These are phyloP conservation scores for Erpetoichthys calabaricus DNA, from an alignment of 2,797 vertebrate species.

Conservation along the genomic window DNA sequence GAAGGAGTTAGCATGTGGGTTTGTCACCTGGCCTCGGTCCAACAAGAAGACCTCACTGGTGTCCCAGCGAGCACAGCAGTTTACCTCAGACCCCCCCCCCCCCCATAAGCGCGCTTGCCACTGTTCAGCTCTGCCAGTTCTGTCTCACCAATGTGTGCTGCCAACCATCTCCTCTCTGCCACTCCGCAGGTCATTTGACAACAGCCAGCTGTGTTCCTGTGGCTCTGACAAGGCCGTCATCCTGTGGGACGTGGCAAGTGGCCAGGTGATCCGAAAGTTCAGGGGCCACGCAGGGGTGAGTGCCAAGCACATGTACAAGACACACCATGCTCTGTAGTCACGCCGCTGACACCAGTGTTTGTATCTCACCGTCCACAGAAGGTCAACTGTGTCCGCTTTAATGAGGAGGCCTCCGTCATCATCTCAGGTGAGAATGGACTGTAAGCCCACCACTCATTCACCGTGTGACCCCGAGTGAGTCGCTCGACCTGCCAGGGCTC, in stretches of 20 bases:
- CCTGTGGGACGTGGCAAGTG: conserved; percentile 79
- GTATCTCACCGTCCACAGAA: conserved; percentile 41
- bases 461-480: too few species aligned
- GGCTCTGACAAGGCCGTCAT: conserved; percentile 75
- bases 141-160: too few species aligned
- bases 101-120: neutral
- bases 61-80: neutral
- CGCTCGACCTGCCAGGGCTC: too few species aligned
- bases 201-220: conserved; percentile 78
- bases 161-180: neutral
- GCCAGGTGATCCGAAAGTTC: conserved; percentile 76
- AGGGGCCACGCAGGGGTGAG: conserved; percentile 82
- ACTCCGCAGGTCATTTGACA: conserved; percentile 68
- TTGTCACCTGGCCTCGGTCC: too few species aligned
- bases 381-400: conserved; percentile 85
- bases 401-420: conserved; percentile 76
- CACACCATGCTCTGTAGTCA: too few species aligned
- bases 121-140: too few species aligned
- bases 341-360: too few species aligned
- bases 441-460: neutral
- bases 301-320: neutral
- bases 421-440: conserved; percentile 62
- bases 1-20: too few species aligned
- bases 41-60: too few species aligned
- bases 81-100: neutral